Conservation (phyloP, 2,888 invertebrate species). For the Eupithecia insigniata region DNA sequence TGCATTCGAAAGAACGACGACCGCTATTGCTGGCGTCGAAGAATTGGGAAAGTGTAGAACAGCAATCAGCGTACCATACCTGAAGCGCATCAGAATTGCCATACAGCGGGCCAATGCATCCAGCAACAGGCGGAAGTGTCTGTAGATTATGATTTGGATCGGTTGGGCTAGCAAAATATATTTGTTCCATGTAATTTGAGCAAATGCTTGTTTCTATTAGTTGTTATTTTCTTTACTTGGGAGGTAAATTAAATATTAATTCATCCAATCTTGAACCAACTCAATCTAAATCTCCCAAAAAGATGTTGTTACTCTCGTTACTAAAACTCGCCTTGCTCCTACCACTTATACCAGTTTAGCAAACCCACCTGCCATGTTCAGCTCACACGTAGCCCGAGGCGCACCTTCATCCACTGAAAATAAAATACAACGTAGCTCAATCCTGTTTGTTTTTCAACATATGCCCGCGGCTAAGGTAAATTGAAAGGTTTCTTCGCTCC, state of each 20-base stretch:
- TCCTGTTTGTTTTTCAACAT: constrained; percentile 11
- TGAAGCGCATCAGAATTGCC: no score
- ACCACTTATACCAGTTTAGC: constrained; percentile 10
- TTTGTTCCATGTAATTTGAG: no score
- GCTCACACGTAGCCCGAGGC: constrained; percentile 6
- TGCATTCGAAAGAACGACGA: no score
- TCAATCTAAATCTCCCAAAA: not conserved
- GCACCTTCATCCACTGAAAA: constrained; percentile 9
- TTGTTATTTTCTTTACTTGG: no score
- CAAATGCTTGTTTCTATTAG: no score
- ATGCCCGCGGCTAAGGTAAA: not conserved
- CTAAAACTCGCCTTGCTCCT: not conserved
- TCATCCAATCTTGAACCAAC: not conserved
- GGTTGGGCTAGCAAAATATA: no score
- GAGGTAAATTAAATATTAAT: not conserved
- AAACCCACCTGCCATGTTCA: constrained; percentile 16
- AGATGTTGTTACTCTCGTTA: not conserved
- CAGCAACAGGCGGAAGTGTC: no score
- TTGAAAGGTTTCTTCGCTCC: not conserved
- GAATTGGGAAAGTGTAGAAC: no score
- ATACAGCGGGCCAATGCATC: no score
- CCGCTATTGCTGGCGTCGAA: no score
- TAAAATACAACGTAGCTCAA: constrained; percentile 10
- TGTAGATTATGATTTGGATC: no score
- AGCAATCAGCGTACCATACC: no score